Evolutionary conservation across 2,888 invertebrate genomes (phyloP).

Genomic region (Tetragonisca angustula): DNA sequence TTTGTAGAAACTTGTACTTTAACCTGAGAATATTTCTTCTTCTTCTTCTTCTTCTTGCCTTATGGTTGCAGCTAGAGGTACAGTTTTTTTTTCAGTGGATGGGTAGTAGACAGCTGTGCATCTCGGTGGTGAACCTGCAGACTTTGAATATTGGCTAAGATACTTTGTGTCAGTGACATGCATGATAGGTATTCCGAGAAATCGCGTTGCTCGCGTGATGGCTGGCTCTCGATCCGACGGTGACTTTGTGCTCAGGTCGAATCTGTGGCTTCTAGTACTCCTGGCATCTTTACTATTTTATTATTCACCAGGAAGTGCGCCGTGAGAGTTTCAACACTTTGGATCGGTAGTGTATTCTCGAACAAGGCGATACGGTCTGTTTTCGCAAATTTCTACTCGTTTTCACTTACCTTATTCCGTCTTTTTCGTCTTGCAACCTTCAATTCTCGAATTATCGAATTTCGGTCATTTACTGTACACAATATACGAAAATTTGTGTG

Average conservation of each 20-base stretch:
- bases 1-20: background rate
- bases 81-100: background rate
- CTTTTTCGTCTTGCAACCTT: background rate
- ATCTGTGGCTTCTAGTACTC: conserved; percentile 10
- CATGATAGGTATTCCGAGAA: conserved; percentile 2
- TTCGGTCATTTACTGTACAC: background rate
- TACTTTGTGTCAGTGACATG: conserved; percentile 14
- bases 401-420: background rate
- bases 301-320: conserved; percentile 1
- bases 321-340: background rate
- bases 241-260: background rate
- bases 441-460: background rate
- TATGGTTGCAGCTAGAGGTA: background rate
- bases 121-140: background rate
- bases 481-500: background rate
- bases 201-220: background rate
- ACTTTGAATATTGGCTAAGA: background rate
- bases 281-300: background rate
- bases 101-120: too few species aligned
- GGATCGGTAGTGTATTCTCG: background rate
- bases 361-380: background rate
- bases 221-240: conserved; percentile 6
- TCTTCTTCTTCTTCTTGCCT: background rate
- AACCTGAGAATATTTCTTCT: background rate
- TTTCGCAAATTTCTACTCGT: background rate